Conservation (phyloP, 2,797 vertebrate genomes). For the Okamejei kenojei region DNA sequence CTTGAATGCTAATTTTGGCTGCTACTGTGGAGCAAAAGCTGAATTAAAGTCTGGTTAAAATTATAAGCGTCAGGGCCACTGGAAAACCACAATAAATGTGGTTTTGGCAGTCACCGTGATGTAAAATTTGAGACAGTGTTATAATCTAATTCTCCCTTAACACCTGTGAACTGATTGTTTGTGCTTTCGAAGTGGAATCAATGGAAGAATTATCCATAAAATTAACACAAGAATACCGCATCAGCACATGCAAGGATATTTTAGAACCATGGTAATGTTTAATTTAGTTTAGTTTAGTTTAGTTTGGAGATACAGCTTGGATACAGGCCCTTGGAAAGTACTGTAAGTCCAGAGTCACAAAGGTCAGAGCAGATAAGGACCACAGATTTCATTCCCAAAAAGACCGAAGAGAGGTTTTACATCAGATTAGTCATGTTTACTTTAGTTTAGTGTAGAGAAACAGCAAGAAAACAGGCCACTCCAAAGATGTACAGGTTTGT, state of each 20-base stretch:
- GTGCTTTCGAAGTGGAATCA: neutral
- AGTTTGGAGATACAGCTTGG: too few relatives aligned
- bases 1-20: conserved; percentile 18
- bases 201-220: neutral
- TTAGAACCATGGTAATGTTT: neutral
- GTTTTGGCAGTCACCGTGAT: neutral
- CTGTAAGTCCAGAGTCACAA: too few relatives aligned
- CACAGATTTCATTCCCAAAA: too few relatives aligned
- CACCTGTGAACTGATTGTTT: conserved; percentile 28
- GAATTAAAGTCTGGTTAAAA: conserved; percentile 20
- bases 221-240: neutral
- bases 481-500: too few relatives aligned
- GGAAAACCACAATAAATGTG: neutral
- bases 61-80: neutral
- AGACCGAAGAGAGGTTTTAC: too few relatives aligned
- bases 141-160: neutral
- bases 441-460: too few relatives aligned
- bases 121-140: neutral
- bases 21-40: conserved; percentile 28
- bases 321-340: too few relatives aligned
- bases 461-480: too few relatives aligned
- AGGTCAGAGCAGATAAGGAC: too few relatives aligned
- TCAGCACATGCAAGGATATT: neutral
- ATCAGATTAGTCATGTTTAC: too few relatives aligned
- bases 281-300: too few relatives aligned